Percentiles rank a stretch among this genome's conserved stretches.
These are phyloP conservation scores for Drosophila mimetica DNA, from an alignment of 2,888 invertebrate species.

Conservation along the genomic window DNA sequence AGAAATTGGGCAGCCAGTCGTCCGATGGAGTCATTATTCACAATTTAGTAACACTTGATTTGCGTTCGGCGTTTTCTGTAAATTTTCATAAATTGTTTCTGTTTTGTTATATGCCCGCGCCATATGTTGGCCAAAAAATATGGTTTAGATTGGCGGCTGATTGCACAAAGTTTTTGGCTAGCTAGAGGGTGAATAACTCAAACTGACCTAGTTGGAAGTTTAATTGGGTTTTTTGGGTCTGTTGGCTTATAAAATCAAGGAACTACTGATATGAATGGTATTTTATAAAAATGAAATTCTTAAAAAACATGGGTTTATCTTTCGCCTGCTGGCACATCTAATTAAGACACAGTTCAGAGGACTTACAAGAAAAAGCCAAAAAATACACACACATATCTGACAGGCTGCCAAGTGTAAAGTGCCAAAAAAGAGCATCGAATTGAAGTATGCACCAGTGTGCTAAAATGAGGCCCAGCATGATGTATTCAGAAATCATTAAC, in stretches of 20 bases:
- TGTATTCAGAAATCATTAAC: constrained; percentile 73
- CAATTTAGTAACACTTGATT: constrained; percentile 81
- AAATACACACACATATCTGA: constrained; percentile 27
- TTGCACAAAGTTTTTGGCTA: constrained; percentile 40
- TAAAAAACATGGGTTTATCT: not conserved
- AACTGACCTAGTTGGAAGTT: constrained; percentile 29
- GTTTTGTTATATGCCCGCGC: constrained; percentile 6
- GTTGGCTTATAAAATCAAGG: not conserved
- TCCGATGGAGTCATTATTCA: constrained; percentile 75
- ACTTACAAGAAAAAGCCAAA: constrained; percentile 6
- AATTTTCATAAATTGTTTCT: constrained; percentile 68
- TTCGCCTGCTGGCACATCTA: constrained; percentile 52
- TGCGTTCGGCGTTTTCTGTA: constrained; percentile 72
- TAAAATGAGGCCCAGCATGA: constrained; percentile 66
- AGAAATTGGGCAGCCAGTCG: constrained; percentile 56
- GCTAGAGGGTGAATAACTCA: constrained; percentile 16
- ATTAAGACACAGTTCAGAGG: constrained; percentile 61
- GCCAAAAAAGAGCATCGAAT: constrained; percentile 28
- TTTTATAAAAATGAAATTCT: not conserved
- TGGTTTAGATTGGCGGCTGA: constrained; percentile 36
- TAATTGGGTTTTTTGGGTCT: constrained; percentile 10
- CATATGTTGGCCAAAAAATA: constrained; percentile 9
- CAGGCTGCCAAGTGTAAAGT: constrained; percentile 49
- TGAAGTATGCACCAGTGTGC: constrained; percentile 30
- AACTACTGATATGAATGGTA: no score